Evolutionary conservation across 1,140 invertebrate genomes (phyloP), one percentile per base, ranked within the genome.

Genomic region (Trypoxylus dichotomus): DNA sequence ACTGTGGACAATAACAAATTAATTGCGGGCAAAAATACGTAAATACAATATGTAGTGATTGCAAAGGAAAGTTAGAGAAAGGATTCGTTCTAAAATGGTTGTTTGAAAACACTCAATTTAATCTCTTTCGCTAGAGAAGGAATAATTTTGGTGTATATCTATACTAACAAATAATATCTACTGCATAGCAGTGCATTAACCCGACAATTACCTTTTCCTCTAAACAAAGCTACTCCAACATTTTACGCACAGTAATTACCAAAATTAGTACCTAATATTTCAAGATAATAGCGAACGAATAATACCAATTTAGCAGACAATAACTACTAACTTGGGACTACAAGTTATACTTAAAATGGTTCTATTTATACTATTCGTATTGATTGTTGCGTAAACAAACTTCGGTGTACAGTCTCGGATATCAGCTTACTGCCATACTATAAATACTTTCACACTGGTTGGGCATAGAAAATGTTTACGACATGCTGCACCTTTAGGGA

Each of bases 361-460:
- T 68, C 27, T 24, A 10, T 1, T 10, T 24, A 10, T 24, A 13
- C 11, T 3, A 29, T 24, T 68, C 60, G 60, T 68, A 68, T 24
- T 25, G 60, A 54, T 54, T 29, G 7, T 68, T 68, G 24, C 60
- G 60, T 68, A 68, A 68, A 54, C 19, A 15, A 3, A 68, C 60
- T 24, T 24, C 24, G 27, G 24, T 24, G 7, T 27, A 68, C 24
- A 24, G 7, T 68, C 19, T 54, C 47, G 47, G 47, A 29, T 68
- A 68, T 68, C 60, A 27, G 24, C 60, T 24, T 21, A 25, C 60
- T 68, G 7, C 10, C 13, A 68, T 54, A 54, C 15, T 54, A n/a
- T 54, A 54, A 54, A 68, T 68, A 68, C 60, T 68, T 68, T 68
- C 60, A 68, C 60, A 10, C 60, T 68, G 60, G 24, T 7, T 68